Evolutionary conservation across 2,113 vertebrate species (phyloP).

Genomic region (Cercocebus atys): DNA sequence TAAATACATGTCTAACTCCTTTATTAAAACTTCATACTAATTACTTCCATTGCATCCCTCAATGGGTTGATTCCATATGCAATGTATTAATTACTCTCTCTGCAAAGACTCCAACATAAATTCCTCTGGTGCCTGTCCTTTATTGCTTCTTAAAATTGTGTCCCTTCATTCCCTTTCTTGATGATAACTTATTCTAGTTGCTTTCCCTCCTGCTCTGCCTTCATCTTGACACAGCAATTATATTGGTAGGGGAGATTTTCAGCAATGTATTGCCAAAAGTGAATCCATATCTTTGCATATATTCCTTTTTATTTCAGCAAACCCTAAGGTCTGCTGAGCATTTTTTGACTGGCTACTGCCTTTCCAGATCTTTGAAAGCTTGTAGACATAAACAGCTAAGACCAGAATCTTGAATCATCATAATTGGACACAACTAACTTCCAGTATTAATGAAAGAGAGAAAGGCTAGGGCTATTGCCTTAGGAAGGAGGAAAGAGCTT

Average conservation of each 20-base stretch:
- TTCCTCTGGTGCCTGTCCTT: conserved; percentile 73
- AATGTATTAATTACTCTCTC: conserved; percentile 79
- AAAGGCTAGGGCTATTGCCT: neutral
- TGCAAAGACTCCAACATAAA: conserved; percentile 68
- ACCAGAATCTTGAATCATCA: neutral
- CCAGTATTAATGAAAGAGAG: neutral
- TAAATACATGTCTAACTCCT: conserved; percentile 75
- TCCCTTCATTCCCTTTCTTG: conserved; percentile 45
- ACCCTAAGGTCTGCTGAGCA: neutral
- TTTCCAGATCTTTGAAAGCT: neutral
- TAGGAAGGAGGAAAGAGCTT: neutral
- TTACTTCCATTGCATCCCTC: conserved; percentile 78
- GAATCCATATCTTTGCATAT: neutral
- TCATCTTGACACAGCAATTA: neutral
- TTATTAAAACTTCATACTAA: conserved; percentile 81
- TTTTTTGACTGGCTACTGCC: neutral
- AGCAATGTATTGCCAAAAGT: neutral
- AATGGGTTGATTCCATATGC: conserved; percentile 76
- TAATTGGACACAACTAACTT: neutral
- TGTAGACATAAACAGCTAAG: neutral
- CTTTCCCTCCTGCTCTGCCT: conserved; percentile 23
- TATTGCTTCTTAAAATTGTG: conserved; percentile 74
- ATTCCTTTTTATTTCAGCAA: neutral
- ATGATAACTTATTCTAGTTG: conserved; percentile 73
- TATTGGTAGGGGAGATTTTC: neutral